phyloP scores from a whole-genome alignment of 2,888 invertebrate genomes.

The Plagiodera versicolora region DNA sequence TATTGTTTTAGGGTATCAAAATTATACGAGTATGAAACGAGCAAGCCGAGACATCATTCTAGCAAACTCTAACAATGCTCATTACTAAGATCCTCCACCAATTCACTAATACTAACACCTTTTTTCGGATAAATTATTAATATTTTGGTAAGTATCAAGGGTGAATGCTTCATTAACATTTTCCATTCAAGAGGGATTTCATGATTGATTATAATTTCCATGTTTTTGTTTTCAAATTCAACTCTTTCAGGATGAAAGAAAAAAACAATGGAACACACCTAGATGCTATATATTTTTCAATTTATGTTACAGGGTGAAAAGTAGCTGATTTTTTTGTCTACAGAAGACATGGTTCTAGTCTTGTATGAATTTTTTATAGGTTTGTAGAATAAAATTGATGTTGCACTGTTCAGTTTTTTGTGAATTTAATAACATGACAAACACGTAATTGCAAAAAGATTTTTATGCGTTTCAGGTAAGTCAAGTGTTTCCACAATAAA shows the following conservation, averaged over 20 bases:
- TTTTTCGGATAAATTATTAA: not conserved
- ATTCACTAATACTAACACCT: slow-evolving; percentile 2
- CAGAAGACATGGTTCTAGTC: not conserved
- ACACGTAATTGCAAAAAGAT: too few relatives aligned
- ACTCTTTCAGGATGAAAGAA: not conserved
- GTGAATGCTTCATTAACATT: not conserved
- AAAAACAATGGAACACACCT: too few relatives aligned
- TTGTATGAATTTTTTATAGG: not conserved
- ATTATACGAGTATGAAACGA: slow-evolving; percentile 13
- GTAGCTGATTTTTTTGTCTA: not conserved
- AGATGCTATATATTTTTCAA: not conserved
- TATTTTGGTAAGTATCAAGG: not conserved
- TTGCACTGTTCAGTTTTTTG: not conserved
- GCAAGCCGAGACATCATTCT: slow-evolving; percentile 8
- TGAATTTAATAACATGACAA: too few relatives aligned
- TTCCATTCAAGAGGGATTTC: too few relatives aligned
- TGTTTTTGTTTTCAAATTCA: too few relatives aligned
- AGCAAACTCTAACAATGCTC: slow-evolving; percentile 21
- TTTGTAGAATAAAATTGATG: not conserved
- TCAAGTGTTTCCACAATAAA: too few relatives aligned
- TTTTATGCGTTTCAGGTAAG: too few relatives aligned
- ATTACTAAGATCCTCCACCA: not conserved
- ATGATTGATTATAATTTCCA: too few relatives aligned
- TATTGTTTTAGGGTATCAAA: slow-evolving; percentile 23
- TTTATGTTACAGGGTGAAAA: slow-evolving; percentile 13